Percentiles rank a stretch among this genome's conserved stretches.
Conservation (phyloP, 1,140 invertebrate species). For the Monomorium pharaonis region DNA sequence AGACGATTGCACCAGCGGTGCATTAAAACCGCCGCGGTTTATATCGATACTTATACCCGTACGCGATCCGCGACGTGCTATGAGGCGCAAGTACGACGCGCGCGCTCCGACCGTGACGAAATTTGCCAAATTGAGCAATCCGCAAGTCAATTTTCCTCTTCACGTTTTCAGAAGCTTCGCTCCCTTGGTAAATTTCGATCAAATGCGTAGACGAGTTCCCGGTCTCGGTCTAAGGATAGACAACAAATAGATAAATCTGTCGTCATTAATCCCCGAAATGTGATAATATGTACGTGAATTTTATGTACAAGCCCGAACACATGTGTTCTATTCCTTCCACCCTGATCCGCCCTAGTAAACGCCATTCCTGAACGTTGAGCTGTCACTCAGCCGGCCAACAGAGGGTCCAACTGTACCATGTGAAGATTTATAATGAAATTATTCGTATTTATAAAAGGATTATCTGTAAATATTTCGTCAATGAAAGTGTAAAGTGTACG, state of each 20-base stretch:
- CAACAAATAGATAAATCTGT: neutral
- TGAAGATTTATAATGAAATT: too few species aligned
- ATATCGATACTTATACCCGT: neutral
- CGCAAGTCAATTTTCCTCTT: slow-evolving; percentile 28
- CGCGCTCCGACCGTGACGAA: slow-evolving; percentile 2
- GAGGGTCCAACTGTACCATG: too few species aligned
- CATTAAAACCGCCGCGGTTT: slow-evolving; percentile 26
- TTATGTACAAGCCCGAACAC: too few species aligned
- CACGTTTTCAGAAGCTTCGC: too few species aligned
- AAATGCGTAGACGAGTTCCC: neutral
- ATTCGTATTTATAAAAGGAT: too few species aligned
- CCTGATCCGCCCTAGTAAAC: too few species aligned
- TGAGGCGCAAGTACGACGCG: neutral
- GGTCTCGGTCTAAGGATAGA: neutral
- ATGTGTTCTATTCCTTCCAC: too few species aligned
- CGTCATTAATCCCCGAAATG: neutral
- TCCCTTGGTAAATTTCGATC: neutral
- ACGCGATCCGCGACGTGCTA: neutral
- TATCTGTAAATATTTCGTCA: too few species aligned
- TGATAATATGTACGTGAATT: too few species aligned
- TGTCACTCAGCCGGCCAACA: too few species aligned
- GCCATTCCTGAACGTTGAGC: too few species aligned
- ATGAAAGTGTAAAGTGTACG: too few species aligned
- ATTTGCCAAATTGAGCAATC: slow-evolving; percentile 13
- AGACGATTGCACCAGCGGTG: slow-evolving; percentile 7